phyloP scores from a whole-genome alignment of 1,140 invertebrate genomes.

The Anadara kagoshimensis region DNA sequence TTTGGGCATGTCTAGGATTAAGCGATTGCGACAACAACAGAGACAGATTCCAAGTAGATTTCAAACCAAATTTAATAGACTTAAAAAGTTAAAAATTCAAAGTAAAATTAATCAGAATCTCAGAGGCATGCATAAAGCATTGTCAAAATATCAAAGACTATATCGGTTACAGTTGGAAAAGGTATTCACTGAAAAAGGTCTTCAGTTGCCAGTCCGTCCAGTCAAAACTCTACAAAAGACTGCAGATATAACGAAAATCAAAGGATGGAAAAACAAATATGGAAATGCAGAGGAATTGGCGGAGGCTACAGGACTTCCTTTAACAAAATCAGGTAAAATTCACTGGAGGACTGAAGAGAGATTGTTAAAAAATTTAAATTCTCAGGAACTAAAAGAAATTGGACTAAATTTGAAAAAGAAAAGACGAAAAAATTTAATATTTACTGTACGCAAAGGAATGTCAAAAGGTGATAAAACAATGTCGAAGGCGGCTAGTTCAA shows the following conservation, averaged over 20 bases:
- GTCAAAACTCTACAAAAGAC: conserved; percentile 52
- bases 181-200: conserved; percentile 37
- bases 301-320: conserved; percentile 31
- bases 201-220: conserved; percentile 12
- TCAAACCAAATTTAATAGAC: conserved; percentile 23
- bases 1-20: conserved; percentile 40
- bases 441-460: conserved; percentile 41
- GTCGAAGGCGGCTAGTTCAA: conserved; percentile 12
- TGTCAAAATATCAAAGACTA: conserved; percentile 61
- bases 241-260: conserved; percentile 65
- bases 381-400: conserved; percentile 56
- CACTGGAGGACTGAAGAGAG: conserved; percentile 60
- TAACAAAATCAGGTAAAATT: conserved; percentile 53
- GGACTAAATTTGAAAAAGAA: conserved; percentile 59
- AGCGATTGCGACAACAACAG: conserved; percentile 36
- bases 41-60: conserved; percentile 30
- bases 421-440: conserved; percentile 46
- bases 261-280: conserved; percentile 66
- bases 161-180: conserved; percentile 54
- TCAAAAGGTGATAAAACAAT: conserved; percentile 33
- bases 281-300: conserved; percentile 32
- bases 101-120: conserved; percentile 54
- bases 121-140: conserved; percentile 62
- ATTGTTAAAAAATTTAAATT: conserved; percentile 49
- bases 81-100: conserved; percentile 34